Conservation (phyloP, 2,797 vertebrate genomes). For the Poeciliopsis presidionis region DNA sequence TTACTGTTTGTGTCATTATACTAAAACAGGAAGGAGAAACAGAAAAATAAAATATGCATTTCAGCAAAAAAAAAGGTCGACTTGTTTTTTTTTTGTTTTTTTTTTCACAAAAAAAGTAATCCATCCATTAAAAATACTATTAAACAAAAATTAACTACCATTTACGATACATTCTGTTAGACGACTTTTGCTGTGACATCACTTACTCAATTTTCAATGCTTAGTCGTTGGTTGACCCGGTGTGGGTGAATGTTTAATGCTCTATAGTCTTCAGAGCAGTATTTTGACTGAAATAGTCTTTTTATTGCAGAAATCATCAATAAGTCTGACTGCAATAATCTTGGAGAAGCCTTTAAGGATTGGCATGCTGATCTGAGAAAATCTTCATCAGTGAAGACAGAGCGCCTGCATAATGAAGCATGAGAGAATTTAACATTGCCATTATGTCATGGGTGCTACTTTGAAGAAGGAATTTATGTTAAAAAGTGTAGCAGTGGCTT, state of each 20-base stretch:
- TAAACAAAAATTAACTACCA: neutral
- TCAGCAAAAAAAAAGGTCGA: constrained; percentile 28
- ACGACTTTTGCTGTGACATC: neutral
- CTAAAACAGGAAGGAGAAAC: constrained; percentile 74
- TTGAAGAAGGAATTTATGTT: neutral
- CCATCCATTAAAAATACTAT: neutral
- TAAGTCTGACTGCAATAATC: neutral
- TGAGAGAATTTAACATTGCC: neutral
- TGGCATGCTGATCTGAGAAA: neutral
- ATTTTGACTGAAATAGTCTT: neutral
- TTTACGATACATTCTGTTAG: neutral
- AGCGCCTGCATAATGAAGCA: no score
- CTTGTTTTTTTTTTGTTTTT: neutral
- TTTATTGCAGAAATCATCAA: neutral
- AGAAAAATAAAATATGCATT: constrained; percentile 66
- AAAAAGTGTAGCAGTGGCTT: neutral
- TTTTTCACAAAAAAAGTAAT: neutral
- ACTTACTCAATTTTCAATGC: neutral
- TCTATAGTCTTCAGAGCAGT: neutral
- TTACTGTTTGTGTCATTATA: constrained; percentile 71
- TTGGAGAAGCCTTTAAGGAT: neutral
- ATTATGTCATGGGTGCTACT: neutral
- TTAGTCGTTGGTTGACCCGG: neutral
- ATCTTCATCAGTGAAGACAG: neutral
- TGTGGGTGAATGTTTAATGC: neutral